Evolutionary conservation across 2,113 vertebrate genomes (phyloP).

Genomic region (Bufo bufo): DNA sequence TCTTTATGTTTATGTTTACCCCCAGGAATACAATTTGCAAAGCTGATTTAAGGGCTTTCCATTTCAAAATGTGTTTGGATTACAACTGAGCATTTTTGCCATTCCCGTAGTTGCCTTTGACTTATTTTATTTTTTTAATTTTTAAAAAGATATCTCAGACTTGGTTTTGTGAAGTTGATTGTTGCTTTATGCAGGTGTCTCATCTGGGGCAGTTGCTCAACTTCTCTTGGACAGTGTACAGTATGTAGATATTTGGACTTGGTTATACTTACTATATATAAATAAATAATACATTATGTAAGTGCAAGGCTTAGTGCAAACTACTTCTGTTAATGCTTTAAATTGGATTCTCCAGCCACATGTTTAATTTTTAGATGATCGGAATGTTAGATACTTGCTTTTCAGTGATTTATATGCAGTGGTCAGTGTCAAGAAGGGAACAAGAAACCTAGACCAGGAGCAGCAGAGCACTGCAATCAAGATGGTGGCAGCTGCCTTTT

Average conservation of each 20-base stretch:
- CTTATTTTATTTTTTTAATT: neutral
- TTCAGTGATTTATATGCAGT: too few species aligned
- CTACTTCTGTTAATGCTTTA: too few species aligned
- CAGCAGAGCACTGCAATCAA: too few species aligned
- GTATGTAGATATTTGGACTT: neutral
- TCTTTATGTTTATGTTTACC: conserved; percentile 38
- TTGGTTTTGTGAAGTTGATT: neutral
- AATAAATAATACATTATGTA: neutral
- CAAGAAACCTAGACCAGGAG: too few species aligned
- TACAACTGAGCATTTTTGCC: neutral
- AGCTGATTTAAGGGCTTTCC: conserved; percentile 26
- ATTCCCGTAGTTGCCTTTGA: neutral
- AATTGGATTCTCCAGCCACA: too few species aligned
- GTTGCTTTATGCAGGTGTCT: neutral
- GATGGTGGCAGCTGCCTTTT: too few species aligned
- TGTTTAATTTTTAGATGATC: too few species aligned
- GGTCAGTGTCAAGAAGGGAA: too few species aligned
- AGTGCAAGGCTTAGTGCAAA: neutral
- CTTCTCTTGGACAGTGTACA: neutral
- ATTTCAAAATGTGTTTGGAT: neutral
- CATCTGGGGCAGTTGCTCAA: neutral
- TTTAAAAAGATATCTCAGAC: neutral
- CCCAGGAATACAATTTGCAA: conserved; percentile 31
- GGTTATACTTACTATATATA: neutral
- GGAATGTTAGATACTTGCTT: too few species aligned